Evolutionary conservation across 2,888 invertebrate species (phyloP).

Genomic region (Leistus spinibarbis): DNA sequence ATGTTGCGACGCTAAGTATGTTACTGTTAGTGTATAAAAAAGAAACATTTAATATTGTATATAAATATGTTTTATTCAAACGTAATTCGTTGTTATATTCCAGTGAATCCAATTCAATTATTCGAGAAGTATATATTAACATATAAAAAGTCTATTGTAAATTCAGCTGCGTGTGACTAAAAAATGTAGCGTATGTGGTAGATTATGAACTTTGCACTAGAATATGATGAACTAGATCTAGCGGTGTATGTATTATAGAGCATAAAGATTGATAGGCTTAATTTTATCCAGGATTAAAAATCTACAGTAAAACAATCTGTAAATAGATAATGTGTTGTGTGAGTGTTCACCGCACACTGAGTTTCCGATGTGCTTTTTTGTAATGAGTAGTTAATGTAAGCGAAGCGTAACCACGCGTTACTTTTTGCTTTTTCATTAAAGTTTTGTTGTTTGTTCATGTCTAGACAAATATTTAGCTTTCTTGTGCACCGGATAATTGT

Average conservation of each 20-base stretch:
- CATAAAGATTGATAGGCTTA: background rate
- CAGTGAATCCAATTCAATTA: background rate
- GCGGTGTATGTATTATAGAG: background rate
- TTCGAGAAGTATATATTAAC: background rate
- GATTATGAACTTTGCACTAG: background rate
- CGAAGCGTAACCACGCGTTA: conserved; percentile 20
- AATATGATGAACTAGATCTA: background rate
- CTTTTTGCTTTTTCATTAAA: conserved; percentile 18
- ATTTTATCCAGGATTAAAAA: background rate
- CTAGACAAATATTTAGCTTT: conserved; percentile 43
- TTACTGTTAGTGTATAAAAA: background rate
- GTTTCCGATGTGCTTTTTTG: conserved; percentile 1
- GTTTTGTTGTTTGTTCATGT: conserved; percentile 31
- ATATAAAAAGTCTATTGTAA: background rate
- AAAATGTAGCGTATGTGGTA: background rate
- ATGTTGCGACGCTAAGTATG: background rate
- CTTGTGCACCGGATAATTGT: conserved; percentile 34
- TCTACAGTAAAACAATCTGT: background rate
- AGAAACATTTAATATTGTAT: background rate
- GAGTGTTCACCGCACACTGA: background rate
- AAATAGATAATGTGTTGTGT: background rate
- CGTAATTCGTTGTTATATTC: background rate
- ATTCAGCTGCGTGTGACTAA: background rate
- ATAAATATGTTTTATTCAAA: background rate
- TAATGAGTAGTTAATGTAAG: background rate